phyloP scores from a whole-genome alignment of 2,888 invertebrate species.

The Dichetophora obliterata region DNA sequence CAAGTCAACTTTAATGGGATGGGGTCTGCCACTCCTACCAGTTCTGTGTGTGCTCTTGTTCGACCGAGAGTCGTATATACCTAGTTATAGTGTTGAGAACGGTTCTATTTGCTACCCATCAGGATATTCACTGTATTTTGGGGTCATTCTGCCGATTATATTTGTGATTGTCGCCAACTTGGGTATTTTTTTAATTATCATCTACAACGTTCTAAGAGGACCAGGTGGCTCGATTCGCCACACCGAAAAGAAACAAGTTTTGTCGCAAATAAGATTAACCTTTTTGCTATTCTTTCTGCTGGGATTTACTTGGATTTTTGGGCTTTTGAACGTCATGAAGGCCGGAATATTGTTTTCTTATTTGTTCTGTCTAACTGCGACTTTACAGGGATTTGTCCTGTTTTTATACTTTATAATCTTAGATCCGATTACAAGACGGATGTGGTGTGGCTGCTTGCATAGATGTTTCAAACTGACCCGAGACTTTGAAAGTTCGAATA shows the following conservation, averaged over 20 bases:
- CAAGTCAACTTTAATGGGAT: constrained; percentile 76
- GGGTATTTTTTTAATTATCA: constrained; percentile 72
- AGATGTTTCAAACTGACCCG: constrained; percentile 46
- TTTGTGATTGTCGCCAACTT: constrained; percentile 72
- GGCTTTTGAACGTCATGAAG: constrained; percentile 71
- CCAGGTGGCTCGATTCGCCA: constrained; percentile 72
- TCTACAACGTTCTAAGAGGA: constrained; percentile 71
- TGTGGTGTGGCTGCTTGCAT: constrained; percentile 67
- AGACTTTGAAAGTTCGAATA: constrained; percentile 46
- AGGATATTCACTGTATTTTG: constrained; percentile 70
- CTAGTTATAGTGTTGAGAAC: constrained; percentile 53
- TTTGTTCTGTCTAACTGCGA: constrained; percentile 75
- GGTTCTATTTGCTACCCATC: constrained; percentile 72
- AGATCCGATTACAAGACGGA: constrained; percentile 72
- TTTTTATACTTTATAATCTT: constrained; percentile 75
- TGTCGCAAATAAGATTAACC: constrained; percentile 73
- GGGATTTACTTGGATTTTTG: constrained; percentile 76
- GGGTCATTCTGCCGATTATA: constrained; percentile 72
- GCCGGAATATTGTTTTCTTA: constrained; percentile 73
- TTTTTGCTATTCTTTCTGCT: constrained; percentile 74
- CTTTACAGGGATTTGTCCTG: constrained; percentile 75
- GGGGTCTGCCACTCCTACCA: constrained; percentile 74
- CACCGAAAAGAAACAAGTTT: constrained; percentile 55
- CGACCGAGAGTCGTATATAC: constrained; percentile 71
- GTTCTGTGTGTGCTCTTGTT: constrained; percentile 70